These are phyloP conservation scores for Setipinna tenuifilis DNA, from an alignment of 2,797 vertebrate species.

Conservation along the genomic window DNA sequence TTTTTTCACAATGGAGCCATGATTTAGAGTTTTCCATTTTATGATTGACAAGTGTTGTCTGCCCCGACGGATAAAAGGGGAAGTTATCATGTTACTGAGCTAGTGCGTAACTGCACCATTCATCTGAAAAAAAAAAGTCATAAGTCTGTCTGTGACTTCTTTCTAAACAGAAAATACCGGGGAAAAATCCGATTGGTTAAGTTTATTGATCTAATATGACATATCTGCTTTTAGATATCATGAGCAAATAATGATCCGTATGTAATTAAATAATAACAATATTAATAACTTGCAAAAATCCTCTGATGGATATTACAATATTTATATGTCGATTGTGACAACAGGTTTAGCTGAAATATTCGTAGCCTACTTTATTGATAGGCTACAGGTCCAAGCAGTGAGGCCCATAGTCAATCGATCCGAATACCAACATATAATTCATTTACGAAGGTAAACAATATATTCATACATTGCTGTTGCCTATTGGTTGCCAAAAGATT, in stretches of 20 bases:
- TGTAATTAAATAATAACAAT: neutral
- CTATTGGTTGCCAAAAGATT: no score
- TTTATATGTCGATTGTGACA: no score
- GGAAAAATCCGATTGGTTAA: no score
- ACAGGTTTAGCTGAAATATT: no score
- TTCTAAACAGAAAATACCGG: neutral
- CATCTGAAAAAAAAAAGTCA: conserved; percentile 23
- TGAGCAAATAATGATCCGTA: neutral
- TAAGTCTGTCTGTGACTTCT: neutral
- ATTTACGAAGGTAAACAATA: no score
- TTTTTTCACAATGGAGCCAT: neutral
- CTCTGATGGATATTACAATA: no score
- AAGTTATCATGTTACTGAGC: conserved; percentile 15
- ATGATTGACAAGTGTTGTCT: conserved; percentile 2
- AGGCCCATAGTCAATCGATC: no score
- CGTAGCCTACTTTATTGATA: no score
- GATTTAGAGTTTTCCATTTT: conserved; percentile 28
- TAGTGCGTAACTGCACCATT: neutral
- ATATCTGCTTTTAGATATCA: neutral
- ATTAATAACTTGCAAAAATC: neutral
- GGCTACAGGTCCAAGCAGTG: no score
- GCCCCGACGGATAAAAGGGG: neutral
- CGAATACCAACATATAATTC: no score
- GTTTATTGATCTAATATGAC: neutral
- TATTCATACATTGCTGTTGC: no score